Evolutionary conservation across 2,797 vertebrate species (phyloP).

Genomic region (Pempheris klunzingeri): DNA sequence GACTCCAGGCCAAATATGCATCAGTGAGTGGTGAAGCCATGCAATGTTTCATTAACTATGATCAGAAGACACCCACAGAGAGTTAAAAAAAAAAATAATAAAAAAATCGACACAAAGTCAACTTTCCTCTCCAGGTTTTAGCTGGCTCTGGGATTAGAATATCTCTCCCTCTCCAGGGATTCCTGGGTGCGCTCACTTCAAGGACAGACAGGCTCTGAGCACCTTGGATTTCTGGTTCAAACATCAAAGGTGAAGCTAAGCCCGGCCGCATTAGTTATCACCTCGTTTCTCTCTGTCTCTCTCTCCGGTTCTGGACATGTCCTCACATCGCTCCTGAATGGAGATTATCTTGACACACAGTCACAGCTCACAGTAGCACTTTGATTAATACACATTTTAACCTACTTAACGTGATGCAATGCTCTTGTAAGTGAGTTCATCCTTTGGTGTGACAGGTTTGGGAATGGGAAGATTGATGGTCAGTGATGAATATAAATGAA

Average conservation of each 20-base stretch:
- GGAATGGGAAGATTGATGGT: slow-evolving; percentile 43
- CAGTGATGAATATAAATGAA: slow-evolving; percentile 42
- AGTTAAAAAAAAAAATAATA: slow-evolving; percentile 34
- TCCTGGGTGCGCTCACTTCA: slow-evolving; percentile 71
- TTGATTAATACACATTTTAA: slow-evolving; percentile 63
- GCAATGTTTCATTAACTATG: slow-evolving; percentile 63
- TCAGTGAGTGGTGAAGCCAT: slow-evolving; percentile 44
- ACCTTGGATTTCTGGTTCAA: slow-evolving; percentile 74
- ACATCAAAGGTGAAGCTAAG: slow-evolving; percentile 83
- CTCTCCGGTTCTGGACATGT: slow-evolving; percentile 39
- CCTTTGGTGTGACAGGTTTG: slow-evolving; percentile 26
- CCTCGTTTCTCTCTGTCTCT: slow-evolving; percentile 38
- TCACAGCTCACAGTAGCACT: slow-evolving; percentile 39
- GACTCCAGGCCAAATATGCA: slow-evolving; percentile 53
- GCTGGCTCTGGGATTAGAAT: slow-evolving; percentile 70
- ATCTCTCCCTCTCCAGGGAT: slow-evolving; percentile 65
- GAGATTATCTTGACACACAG: slow-evolving; percentile 65
- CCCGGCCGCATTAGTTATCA: slow-evolving; percentile 71
- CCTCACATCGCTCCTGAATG: slow-evolving; percentile 60
- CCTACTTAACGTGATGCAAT: slow-evolving; percentile 55
- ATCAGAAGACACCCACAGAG: slow-evolving; percentile 54
- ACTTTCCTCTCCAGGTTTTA: slow-evolving; percentile 54
- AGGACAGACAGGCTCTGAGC: slow-evolving; percentile 78
- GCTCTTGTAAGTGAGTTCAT: slow-evolving; percentile 42
- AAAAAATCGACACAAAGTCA: slow-evolving; percentile 50